These are phyloP conservation scores for Punctoribates punctum DNA, from an alignment of 2,888 invertebrate species.

Conservation along the genomic window DNA sequence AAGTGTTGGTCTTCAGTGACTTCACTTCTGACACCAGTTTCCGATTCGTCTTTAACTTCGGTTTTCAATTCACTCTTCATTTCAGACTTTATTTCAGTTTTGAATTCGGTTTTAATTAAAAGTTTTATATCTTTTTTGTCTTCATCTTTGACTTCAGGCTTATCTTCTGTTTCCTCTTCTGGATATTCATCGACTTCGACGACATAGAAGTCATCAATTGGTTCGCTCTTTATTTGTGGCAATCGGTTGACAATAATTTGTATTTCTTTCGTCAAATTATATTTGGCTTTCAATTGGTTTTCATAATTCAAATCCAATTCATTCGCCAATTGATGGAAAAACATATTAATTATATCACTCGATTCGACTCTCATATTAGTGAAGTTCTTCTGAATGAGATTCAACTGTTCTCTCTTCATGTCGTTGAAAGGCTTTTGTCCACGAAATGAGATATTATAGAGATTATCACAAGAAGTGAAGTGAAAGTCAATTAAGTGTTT, in stretches of 20 bases:
- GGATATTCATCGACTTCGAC: no score
- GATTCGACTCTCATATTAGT: background rate
- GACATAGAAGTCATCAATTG: background rate
- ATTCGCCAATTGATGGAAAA: background rate
- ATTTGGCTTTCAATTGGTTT: slow-evolving; percentile 1
- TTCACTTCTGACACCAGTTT: background rate
- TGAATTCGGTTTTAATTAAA: background rate
- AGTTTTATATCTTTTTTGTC: slow-evolving; percentile 19
- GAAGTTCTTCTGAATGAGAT: background rate
- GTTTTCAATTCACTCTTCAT: background rate
- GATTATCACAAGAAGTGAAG: background rate
- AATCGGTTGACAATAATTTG: background rate
- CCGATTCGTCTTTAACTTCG: slow-evolving; percentile 10
- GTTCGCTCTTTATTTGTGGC: background rate
- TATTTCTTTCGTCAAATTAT: background rate
- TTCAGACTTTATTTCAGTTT: background rate
- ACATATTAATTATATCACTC: slow-evolving; percentile 1
- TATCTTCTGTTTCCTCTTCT: background rate
- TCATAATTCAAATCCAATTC: slow-evolving; percentile 24
- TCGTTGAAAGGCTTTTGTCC: slow-evolving; percentile 24
- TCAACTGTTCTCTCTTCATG: background rate
- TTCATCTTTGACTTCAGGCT: background rate
- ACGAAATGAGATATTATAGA: background rate
- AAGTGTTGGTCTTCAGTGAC: background rate
- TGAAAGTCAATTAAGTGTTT: slow-evolving; percentile 20